Evolutionary conservation across 2,797 vertebrate genomes (phyloP).

Genomic region (Meda fulgida): DNA sequence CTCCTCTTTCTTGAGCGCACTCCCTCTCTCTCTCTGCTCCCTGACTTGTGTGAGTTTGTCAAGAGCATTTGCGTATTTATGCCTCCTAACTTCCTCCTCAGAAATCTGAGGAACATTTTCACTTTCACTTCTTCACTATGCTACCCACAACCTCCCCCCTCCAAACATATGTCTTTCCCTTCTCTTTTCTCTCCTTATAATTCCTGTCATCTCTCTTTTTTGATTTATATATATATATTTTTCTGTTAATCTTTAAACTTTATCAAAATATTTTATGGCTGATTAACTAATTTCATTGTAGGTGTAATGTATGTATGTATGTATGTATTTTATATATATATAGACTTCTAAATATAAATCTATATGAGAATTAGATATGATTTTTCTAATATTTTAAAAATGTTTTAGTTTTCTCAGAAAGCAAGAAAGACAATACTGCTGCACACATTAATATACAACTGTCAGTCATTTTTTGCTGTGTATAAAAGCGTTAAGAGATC

Average conservation of each 20-base stretch:
- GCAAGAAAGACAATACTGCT: neutral
- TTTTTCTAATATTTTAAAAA: neutral
- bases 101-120: slow-evolving; percentile 76
- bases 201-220: slow-evolving; percentile 60
- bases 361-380: neutral
- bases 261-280: neutral
- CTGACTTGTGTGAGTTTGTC: slow-evolving; percentile 51
- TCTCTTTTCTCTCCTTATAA: slow-evolving; percentile 12
- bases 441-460: slow-evolving; percentile 5
- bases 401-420: neutral
- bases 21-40: slow-evolving; percentile 46
- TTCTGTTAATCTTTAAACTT: neutral
- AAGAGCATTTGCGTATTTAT: slow-evolving; percentile 56
- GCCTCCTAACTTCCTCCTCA: slow-evolving; percentile 79
- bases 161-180: slow-evolving; percentile 30
- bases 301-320: neutral
- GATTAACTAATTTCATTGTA: neutral
- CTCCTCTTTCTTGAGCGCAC: slow-evolving; percentile 26
- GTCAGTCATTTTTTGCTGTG: slow-evolving; percentile 35
- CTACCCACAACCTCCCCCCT: slow-evolving; percentile 58
- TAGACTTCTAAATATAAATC: neutral
- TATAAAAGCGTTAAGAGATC: slow-evolving; percentile 25
- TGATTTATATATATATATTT: slow-evolving; percentile 23
- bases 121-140: slow-evolving; percentile 81
- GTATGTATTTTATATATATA: neutral